phyloP scores from a whole-genome alignment of 2,888 invertebrate genomes.

The Lithophane ornitopus region DNA sequence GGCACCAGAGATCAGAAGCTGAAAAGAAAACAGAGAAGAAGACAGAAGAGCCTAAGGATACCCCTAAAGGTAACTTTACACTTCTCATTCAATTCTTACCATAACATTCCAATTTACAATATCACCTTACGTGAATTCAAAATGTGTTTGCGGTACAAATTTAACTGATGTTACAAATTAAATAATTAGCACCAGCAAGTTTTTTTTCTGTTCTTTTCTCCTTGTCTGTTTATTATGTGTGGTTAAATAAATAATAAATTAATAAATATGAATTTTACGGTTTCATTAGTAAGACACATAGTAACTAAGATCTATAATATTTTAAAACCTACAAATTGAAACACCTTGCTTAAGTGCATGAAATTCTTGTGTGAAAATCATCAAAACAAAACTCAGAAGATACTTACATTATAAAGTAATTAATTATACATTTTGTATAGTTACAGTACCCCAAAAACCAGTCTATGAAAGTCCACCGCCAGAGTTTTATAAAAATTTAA shows the following conservation, averaged over 20 bases:
- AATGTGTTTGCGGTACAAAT: too few relatives aligned
- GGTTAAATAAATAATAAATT: too few relatives aligned
- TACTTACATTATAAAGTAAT: not conserved
- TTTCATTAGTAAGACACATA: not conserved
- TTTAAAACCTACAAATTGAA: not conserved
- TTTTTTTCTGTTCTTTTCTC: too few relatives aligned
- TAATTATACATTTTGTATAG: conserved; percentile 29
- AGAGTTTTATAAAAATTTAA: conserved; percentile 84
- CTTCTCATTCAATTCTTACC: not conserved
- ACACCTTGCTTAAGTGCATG: not conserved
- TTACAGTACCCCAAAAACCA: conserved; percentile 79
- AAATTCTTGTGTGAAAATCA: not conserved
- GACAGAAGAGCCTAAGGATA: conserved; percentile 69
- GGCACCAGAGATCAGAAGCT: conserved; percentile 68
- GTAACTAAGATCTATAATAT: not conserved
- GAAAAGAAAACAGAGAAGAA: conserved; percentile 70
- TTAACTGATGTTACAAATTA: not conserved
- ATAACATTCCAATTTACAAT: not conserved
- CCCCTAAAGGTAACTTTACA: conserved; percentile 64
- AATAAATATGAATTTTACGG: too few relatives aligned
- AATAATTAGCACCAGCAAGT: too few relatives aligned
- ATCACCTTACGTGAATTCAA: too few relatives aligned
- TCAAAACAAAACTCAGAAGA: not conserved
- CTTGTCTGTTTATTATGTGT: too few relatives aligned
- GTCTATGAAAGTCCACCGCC: conserved; percentile 81